Evolutionary conservation across 2,888 invertebrate genomes (phyloP).

Genomic region (Hypsopygia costalis): DNA sequence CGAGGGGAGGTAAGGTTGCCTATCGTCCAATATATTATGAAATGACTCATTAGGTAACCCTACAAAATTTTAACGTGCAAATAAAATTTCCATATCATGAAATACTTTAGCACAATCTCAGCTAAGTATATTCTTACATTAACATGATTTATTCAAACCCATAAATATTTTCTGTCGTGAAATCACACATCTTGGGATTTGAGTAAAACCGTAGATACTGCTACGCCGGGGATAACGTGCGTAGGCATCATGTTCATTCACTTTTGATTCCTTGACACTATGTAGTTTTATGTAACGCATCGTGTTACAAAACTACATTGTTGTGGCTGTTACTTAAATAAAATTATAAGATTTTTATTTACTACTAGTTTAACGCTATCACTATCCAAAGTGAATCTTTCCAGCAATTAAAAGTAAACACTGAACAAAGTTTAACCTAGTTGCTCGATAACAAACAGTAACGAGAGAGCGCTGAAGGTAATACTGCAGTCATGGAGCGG

Average conservation of each 20-base stretch:
- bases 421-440: constrained; percentile 3
- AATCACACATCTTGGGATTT: neutral
- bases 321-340: too few species aligned
- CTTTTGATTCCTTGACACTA: neutral
- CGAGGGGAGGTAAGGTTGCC: too few species aligned
- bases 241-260: neutral
- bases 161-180: constrained; percentile 3
- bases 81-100: too few species aligned
- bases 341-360: too few species aligned
- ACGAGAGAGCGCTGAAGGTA: constrained; percentile 10
- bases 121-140: too few species aligned
- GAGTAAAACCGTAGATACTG: constrained; percentile 1
- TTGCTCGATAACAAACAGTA: constrained; percentile 8
- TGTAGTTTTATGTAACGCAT: neutral
- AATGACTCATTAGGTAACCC: too few species aligned
- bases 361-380: too few species aligned
- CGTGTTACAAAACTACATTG: too few species aligned
- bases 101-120: too few species aligned
- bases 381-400: constrained; percentile 1
- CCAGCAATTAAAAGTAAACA: constrained; percentile 7
- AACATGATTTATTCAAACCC: neutral
- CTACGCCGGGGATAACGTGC: neutral
- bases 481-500: constrained; percentile 21
- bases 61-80: too few species aligned
- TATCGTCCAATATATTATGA: too few species aligned